These are phyloP conservation scores for Ophioninae sp. DNA, from an alignment of 2,888 invertebrate genomes.

Conservation along the genomic window DNA sequence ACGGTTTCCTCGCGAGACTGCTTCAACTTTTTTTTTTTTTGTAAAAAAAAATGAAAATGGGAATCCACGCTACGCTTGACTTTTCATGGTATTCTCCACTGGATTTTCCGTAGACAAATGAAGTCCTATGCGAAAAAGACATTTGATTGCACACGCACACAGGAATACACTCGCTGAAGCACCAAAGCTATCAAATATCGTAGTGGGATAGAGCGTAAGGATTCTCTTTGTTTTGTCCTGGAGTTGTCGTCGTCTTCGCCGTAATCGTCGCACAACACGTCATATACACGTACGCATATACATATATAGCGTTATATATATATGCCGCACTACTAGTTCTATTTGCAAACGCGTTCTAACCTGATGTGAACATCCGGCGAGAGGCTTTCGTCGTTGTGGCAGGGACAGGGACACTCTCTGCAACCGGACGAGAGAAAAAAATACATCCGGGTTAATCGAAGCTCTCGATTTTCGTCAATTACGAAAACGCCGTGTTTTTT, in stretches of 20 bases:
- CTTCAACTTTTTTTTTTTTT: too few relatives aligned
- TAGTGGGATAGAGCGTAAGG: constrained; percentile 15
- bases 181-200: constrained; percentile 18
- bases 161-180: neutral
- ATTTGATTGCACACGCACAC: neutral
- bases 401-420: constrained; percentile 78
- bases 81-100: too few relatives aligned
- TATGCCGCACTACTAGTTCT: constrained; percentile 44
- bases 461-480: constrained; percentile 27
- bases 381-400: constrained; percentile 77
- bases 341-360: constrained; percentile 73
- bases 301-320: constrained; percentile 4
- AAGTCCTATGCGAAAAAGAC: neutral
- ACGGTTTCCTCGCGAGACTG: too few relatives aligned
- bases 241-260: constrained; percentile 52
- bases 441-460: constrained; percentile 74
- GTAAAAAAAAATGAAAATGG: too few relatives aligned
- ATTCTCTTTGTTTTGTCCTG: constrained; percentile 21
- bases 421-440: constrained; percentile 68
- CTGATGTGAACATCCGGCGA: constrained; percentile 78
- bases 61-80: too few relatives aligned
- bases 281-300: constrained; percentile 13
- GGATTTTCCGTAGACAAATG: neutral
- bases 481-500: neutral
- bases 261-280: constrained; percentile 32